phyloP scores from a whole-genome alignment of 2,113 vertebrate species.

The Nyctereutes procyonoides region DNA sequence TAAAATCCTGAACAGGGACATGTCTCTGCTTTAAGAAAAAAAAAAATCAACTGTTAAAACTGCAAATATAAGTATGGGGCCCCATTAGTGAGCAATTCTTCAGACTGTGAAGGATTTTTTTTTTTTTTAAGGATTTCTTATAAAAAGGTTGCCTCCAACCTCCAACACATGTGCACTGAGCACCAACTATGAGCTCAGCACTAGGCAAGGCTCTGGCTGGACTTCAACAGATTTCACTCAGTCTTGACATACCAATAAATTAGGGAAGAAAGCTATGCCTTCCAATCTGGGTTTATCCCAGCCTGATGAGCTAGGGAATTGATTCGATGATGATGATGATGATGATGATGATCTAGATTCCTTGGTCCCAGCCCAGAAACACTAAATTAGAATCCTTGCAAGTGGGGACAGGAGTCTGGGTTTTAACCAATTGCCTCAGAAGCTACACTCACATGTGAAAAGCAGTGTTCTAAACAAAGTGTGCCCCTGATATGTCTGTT shows the following conservation, averaged over 20 bases:
- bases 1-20: neutral
- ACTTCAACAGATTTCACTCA: neutral
- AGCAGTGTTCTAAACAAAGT: neutral
- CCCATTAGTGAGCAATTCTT: neutral
- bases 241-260: neutral
- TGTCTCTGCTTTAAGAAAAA: neutral
- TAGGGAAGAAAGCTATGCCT: neutral
- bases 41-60: neutral
- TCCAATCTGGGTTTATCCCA: neutral
- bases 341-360: neutral
- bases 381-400: neutral
- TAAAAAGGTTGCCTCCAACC: neutral
- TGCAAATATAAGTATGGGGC: neutral
- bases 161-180: rapidly evolving
- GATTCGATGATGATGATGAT: neutral
- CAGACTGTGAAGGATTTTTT: neutral
- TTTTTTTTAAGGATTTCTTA: neutral
- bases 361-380: neutral
- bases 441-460: neutral
- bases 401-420: neutral
- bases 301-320: neutral
- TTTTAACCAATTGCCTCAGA: neutral
- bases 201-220: neutral
- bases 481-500: neutral
- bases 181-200: no score